Conservation (phyloP, 2,113 vertebrate genomes). For the Oxyruncus cristatus region DNA sequence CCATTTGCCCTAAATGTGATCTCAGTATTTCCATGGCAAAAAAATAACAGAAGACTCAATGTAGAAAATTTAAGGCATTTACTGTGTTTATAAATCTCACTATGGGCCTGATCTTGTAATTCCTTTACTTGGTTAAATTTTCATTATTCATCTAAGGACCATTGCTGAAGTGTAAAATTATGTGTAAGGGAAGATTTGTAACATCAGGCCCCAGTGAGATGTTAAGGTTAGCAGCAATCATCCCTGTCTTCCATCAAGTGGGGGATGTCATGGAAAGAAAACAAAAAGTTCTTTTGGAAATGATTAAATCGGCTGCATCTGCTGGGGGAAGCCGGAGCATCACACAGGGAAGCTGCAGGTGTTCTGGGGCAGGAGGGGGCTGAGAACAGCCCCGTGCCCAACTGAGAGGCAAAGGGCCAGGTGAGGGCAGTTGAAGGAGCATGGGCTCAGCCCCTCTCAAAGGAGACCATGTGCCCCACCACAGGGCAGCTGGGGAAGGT, state of each 20-base stretch:
- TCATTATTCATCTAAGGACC: constrained; percentile 30
- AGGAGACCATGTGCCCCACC: background rate
- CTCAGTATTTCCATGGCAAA: background rate
- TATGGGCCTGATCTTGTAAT: background rate
- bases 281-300: background rate
- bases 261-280: background rate
- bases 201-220: background rate
- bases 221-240: background rate
- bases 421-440: background rate
- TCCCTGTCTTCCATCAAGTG: background rate
- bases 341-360: background rate
- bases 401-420: background rate
- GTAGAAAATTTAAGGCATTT: constrained; percentile 11
- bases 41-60: background rate
- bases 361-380: background rate
- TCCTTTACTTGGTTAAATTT: constrained; percentile 12
- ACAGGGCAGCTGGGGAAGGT: fast-evolving
- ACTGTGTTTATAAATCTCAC: constrained; percentile 28
- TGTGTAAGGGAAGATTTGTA: background rate
- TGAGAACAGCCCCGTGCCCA: background rate
- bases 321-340: background rate
- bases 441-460: background rate
- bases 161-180: background rate
- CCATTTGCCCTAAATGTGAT: background rate
- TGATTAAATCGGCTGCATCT: fast-evolving